Percentiles rank a stretch among this genome's conserved stretches.
phyloP scores from a whole-genome alignment of 2,113 vertebrate species.

The Spermophilus dauricus region DNA sequence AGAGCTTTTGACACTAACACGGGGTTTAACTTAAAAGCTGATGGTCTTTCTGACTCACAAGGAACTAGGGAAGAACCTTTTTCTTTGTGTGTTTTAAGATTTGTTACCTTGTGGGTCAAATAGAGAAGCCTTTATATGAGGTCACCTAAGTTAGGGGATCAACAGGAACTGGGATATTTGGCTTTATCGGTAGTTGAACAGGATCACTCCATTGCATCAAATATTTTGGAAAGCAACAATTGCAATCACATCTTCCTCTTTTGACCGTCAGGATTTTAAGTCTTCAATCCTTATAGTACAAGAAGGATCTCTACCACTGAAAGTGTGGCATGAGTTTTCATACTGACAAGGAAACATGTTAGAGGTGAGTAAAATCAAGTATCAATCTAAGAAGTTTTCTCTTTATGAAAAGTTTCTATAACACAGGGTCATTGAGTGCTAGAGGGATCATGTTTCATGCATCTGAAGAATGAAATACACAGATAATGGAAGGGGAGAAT shows the following conservation, averaged over 20 bases:
- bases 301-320: neutral
- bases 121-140: neutral
- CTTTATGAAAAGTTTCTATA: neutral
- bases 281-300: neutral
- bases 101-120: neutral
- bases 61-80: neutral
- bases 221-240: neutral
- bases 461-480: no score
- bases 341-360: neutral
- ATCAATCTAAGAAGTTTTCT: neutral
- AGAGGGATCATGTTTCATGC: no score
- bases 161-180: neutral
- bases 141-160: neutral
- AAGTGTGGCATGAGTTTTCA: neutral
- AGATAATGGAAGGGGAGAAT: no score
- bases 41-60: neutral
- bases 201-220: neutral
- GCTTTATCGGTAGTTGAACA: neutral
- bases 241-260: neutral
- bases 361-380: neutral
- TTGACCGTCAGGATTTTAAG: neutral
- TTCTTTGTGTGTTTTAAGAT: neutral
- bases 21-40: neutral
- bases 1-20: neutral
- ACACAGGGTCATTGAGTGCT: no score